Percentiles rank a stretch among this genome's conserved stretches.
phyloP scores from a whole-genome alignment of 2,888 invertebrate species.

The Drosophila mettleri region DNA sequence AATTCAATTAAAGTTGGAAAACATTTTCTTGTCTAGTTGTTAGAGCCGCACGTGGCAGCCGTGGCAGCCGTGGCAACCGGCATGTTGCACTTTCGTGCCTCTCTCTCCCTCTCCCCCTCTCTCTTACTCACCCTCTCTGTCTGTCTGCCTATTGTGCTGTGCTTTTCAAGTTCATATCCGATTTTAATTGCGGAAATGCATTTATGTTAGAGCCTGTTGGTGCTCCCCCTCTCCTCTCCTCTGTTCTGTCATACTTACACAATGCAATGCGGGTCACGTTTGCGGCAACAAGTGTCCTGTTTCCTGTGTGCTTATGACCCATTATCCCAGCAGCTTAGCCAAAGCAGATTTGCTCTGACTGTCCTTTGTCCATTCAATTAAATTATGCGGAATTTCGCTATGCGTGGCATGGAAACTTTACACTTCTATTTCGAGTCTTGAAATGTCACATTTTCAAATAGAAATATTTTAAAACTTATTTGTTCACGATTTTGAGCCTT shows the following conservation, averaged over 20 bases:
- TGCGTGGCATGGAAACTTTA: background rate
- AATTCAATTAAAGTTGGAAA: slow-evolving; percentile 61
- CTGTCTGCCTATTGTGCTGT: slow-evolving; percentile 18
- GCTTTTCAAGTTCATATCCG: slow-evolving; percentile 63
- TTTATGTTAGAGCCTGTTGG: slow-evolving; percentile 24
- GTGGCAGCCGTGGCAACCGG: slow-evolving; percentile 11
- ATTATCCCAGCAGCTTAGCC: slow-evolving; percentile 13
- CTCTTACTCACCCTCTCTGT: background rate
- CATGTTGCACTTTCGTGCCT: background rate
- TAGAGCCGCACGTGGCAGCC: slow-evolving; percentile 7
- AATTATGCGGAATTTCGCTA: background rate
- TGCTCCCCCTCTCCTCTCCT: background rate
- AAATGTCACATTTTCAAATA: background rate
- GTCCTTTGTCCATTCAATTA: background rate
- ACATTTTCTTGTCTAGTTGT: slow-evolving; percentile 21
- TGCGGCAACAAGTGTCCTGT: slow-evolving; percentile 66
- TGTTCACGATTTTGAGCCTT: too few relatives aligned
- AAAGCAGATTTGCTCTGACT: slow-evolving; percentile 1
- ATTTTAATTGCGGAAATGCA: slow-evolving; percentile 76
- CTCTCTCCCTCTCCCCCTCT: background rate
- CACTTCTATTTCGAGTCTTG: background rate
- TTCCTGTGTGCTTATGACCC: slow-evolving; percentile 19
- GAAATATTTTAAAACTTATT: background rate
- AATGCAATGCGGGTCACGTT: slow-evolving; percentile 65
- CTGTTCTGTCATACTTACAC: slow-evolving; percentile 8